Conservation (phyloP, 2,797 vertebrate genomes). For the Lacerta agilis region DNA sequence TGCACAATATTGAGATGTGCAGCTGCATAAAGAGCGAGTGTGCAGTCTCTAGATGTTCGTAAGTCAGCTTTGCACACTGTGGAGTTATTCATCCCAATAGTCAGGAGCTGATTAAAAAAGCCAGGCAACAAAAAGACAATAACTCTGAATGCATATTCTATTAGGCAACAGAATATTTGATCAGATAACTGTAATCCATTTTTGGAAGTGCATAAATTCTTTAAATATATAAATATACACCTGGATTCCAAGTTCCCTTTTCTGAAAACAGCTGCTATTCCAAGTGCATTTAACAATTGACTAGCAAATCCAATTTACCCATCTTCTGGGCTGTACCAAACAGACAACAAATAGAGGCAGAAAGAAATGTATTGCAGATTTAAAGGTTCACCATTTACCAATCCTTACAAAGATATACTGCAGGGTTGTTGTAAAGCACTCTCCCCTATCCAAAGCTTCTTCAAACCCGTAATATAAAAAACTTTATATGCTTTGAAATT, state of each 20-base stretch:
- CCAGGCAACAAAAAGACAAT: too few species aligned
- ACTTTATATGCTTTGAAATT: not conserved
- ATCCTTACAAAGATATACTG: not conserved
- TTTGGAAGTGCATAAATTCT: not conserved
- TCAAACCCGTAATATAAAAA: not conserved
- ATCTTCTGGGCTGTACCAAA: not conserved
- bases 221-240: slow-evolving; percentile 39
- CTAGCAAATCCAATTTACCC: not conserved
- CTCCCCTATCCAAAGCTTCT: too few species aligned
- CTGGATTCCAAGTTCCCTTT: slow-evolving; percentile 28
- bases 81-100: too few species aligned
- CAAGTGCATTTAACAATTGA: slow-evolving; percentile 21
- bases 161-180: not conserved
- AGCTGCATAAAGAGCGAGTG: not conserved
- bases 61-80: too few species aligned
- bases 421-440: too few species aligned
- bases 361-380: too few species aligned
- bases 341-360: not conserved
- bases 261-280: slow-evolving; percentile 33
- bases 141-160: not conserved
- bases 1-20: not conserved
- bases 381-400: not conserved
- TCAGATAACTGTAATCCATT: too few species aligned
- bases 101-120: too few species aligned
- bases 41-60: slow-evolving; percentile 10